Evolutionary conservation across 2,888 invertebrate genomes (phyloP).

Genomic region (Drosophila ezoana): DNA sequence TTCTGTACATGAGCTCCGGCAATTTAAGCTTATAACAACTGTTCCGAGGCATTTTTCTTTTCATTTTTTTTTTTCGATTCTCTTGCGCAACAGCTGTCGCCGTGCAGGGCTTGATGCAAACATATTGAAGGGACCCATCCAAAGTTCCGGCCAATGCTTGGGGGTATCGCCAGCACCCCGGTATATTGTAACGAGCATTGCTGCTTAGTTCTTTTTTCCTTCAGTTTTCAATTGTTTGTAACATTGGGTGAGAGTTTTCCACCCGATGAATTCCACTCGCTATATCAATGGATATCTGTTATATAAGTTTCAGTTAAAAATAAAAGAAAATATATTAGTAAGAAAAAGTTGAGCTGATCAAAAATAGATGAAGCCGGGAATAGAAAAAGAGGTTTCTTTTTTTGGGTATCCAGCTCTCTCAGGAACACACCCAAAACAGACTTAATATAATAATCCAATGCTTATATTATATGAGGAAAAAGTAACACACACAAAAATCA

Average conservation of each 20-base stretch:
- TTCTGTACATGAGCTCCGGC: slow-evolving; percentile 68
- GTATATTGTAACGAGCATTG: slow-evolving; percentile 35
- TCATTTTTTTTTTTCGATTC: slow-evolving; percentile 30
- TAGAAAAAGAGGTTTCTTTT: no score
- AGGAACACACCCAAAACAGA: no score
- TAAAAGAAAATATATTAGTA: neutral
- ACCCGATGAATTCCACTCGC: slow-evolving; percentile 1
- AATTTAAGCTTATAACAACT: slow-evolving; percentile 73
- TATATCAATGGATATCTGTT: slow-evolving; percentile 8
- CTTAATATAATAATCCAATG: neutral
- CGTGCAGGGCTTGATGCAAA: slow-evolving; percentile 69
- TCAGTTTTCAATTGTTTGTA: slow-evolving; percentile 22
- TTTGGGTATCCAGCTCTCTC: no score
- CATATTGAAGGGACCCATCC: slow-evolving; percentile 64
- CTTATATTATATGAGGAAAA: neutral
- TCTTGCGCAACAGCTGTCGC: slow-evolving; percentile 64
- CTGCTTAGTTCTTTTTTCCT: slow-evolving; percentile 20
- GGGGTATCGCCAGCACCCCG: slow-evolving; percentile 29
- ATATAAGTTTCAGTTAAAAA: neutral
- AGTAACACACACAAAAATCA: slow-evolving; percentile 1
- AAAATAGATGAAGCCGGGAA: no score
- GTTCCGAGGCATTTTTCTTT: slow-evolving; percentile 44
- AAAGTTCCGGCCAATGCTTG: slow-evolving; percentile 20
- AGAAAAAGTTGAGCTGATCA: no score
- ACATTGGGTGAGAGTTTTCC: neutral